A percentile compares a stretch with the other conserved stretches of the same genome.
Conservation (phyloP, 2,888 invertebrate genomes). For the Eudasyphora cyanicolor region DNA sequence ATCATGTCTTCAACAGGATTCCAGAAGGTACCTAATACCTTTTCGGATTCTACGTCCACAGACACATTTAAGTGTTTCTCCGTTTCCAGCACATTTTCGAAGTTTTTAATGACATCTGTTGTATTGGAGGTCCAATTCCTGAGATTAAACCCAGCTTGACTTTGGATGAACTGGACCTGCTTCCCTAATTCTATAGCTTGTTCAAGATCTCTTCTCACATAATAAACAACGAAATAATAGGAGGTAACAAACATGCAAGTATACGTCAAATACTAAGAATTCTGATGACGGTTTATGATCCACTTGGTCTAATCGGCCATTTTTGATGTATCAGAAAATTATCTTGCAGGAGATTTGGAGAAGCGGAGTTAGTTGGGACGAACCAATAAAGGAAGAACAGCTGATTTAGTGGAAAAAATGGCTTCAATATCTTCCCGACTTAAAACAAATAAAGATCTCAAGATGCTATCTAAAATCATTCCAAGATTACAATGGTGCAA, state of each 20-base stretch:
- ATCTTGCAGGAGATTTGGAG: slow-evolving; percentile 59
- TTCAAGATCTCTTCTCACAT: slow-evolving; percentile 44
- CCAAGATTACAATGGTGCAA: slow-evolving; percentile 12
- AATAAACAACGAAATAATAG: slow-evolving; percentile 38
- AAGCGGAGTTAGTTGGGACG: slow-evolving; percentile 52
- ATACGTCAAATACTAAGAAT: slow-evolving; percentile 56
- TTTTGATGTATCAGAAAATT: slow-evolving; percentile 61
- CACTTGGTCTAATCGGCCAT: slow-evolving; percentile 50
- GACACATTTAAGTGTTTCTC: slow-evolving; percentile 21
- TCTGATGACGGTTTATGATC: slow-evolving; percentile 59
- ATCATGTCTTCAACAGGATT: slow-evolving; percentile 37
- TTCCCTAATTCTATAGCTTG: slow-evolving; percentile 60
- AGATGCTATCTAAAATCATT: slow-evolving; percentile 61
- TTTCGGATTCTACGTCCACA: slow-evolving; percentile 34
- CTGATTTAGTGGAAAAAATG: slow-evolving; percentile 64
- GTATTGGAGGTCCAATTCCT: slow-evolving; percentile 69
- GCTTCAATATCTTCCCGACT: slow-evolving; percentile 59
- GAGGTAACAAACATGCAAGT: slow-evolving; percentile 35
- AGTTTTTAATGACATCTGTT: slow-evolving; percentile 17
- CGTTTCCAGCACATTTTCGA: background rate
- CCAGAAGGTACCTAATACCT: slow-evolving; percentile 56
- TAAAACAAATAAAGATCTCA: slow-evolving; percentile 64
- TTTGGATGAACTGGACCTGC: slow-evolving; percentile 57
- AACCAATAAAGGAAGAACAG: slow-evolving; percentile 58
- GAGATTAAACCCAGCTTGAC: slow-evolving; percentile 58